phyloP scores from a whole-genome alignment of 2,113 vertebrate genomes.

The Scomber scombrus region DNA sequence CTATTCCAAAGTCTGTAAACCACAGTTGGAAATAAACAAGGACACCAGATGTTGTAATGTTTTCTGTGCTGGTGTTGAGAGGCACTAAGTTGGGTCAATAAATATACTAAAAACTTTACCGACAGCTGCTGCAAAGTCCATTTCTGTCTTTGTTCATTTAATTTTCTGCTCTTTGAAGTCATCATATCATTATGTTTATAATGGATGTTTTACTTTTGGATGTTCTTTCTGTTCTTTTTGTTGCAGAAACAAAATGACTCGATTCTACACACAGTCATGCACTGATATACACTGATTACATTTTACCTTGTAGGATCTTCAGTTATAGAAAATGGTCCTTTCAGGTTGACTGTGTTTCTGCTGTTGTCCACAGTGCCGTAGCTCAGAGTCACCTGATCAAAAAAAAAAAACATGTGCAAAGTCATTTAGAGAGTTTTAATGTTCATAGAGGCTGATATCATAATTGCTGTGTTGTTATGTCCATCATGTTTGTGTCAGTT shows the following conservation, averaged over 20 bases:
- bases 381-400: constrained; percentile 91
- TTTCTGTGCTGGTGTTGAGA: not conserved
- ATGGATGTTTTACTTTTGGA: not conserved
- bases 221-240: not conserved
- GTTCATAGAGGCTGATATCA: too few relatives aligned
- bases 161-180: not conserved
- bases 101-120: not conserved
- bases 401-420: not conserved
- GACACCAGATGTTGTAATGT: not conserved
- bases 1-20: too few relatives aligned
- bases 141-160: not conserved
- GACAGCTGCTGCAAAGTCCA: not conserved
- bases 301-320: constrained; percentile 92
- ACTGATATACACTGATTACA: not conserved
- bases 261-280: not conserved
- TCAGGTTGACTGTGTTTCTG: constrained; percentile 89
- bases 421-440: not conserved
- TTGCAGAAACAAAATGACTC: too few relatives aligned
- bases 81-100: not conserved
- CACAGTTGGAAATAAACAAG: not conserved
- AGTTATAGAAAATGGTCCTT: constrained; percentile 87
- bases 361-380: constrained; percentile 92
- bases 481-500: not conserved
- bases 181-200: not conserved
- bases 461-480: not conserved